phyloP scores from a whole-genome alignment of 2,113 vertebrate genomes.

The Aptenodytes forsteri region DNA sequence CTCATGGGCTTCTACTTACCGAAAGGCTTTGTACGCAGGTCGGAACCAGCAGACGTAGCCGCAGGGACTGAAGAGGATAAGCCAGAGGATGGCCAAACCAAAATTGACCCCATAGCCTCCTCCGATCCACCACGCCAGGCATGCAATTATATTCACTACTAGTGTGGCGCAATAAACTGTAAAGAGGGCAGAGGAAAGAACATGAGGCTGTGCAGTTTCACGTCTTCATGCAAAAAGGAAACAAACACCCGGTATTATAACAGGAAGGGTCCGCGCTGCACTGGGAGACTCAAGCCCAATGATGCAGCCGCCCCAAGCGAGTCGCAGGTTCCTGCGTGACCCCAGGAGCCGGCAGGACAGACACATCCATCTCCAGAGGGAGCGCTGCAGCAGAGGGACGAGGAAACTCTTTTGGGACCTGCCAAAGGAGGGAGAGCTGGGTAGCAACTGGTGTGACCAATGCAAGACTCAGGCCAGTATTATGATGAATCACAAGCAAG shows the following conservation, averaged over 20 bases:
- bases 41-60: slow-evolving; percentile 94
- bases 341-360: neutral
- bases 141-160: slow-evolving; percentile 84
- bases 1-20: slow-evolving; percentile 66
- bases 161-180: slow-evolving; percentile 90
- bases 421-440: neutral
- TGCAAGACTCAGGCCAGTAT: neutral
- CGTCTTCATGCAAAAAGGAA: rapidly evolving
- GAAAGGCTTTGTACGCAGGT: slow-evolving; percentile 92
- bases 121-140: slow-evolving; percentile 93
- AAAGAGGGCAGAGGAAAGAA: neutral
- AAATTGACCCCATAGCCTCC: slow-evolving; percentile 82
- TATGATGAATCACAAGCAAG: neutral
- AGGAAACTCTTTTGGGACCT: neutral
- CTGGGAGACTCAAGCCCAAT: neutral
- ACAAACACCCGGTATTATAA: rapidly evolving
- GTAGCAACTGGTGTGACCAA: neutral
- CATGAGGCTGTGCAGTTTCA: rapidly evolving
- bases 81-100: slow-evolving; percentile 89
- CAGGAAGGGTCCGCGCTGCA: neutral
- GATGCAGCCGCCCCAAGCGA: rapidly evolving
- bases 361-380: neutral
- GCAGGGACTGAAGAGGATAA: slow-evolving; percentile 90
- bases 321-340: rapidly evolving
- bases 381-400: neutral